phyloP scores from a whole-genome alignment of 2,888 invertebrate genomes.

The Pecten maximus region DNA sequence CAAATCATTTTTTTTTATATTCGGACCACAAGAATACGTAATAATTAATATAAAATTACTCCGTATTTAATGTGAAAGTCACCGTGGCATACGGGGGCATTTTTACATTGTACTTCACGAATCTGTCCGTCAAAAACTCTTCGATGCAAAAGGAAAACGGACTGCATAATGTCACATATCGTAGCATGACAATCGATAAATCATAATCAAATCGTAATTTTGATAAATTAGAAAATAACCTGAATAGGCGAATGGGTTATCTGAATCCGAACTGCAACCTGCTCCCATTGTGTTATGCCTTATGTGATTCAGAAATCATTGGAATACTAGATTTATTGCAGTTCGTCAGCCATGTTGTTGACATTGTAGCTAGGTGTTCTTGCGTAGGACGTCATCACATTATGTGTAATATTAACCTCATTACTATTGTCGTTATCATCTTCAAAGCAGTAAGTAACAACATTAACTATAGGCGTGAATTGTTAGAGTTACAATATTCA shows the following conservation, averaged over 20 bases:
- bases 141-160: no score
- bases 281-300: conserved; percentile 48
- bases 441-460: not conserved
- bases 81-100: no score
- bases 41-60: no score
- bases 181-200: no score
- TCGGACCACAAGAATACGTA: no score
- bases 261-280: conserved; percentile 51
- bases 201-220: not conserved
- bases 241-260: conserved; percentile 33
- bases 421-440: not conserved
- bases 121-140: no score
- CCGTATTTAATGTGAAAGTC: no score
- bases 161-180: no score
- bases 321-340: not conserved
- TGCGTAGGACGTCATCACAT: conserved; percentile 43
- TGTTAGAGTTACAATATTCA: not conserved
- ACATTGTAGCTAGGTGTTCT: conserved; percentile 41
- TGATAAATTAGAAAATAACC: not conserved
- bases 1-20: no score
- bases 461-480: not conserved
- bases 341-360: conserved; percentile 54
- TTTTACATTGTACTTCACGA: no score
- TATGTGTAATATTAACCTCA: not conserved
- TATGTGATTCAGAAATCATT: not conserved